Percentiles rank a stretch among this genome's conserved stretches.
Evolutionary conservation across 2,797 vertebrate genomes (phyloP).

Genomic region (Catostomus latipinnis): DNA sequence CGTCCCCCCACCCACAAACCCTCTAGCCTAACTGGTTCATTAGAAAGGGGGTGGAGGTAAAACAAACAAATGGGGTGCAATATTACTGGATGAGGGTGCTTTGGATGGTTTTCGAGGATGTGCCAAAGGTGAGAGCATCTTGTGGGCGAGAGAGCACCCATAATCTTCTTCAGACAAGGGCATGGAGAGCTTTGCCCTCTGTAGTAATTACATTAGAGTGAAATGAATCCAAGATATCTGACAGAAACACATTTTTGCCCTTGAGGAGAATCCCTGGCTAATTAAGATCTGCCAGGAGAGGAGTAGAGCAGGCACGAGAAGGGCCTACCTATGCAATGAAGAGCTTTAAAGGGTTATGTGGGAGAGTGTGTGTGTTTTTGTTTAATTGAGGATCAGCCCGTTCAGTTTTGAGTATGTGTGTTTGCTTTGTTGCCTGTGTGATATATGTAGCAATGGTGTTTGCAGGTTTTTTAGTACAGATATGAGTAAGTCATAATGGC

Average conservation of each 20-base stretch:
- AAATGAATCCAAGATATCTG: conserved; percentile 85
- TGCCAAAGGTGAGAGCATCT: conserved; percentile 84
- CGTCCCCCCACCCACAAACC: conserved; percentile 77
- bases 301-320: conserved; percentile 70
- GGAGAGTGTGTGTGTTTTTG: conserved; percentile 53
- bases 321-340: conserved; percentile 78
- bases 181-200: conserved; percentile 67
- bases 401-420: neutral
- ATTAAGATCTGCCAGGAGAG: conserved; percentile 84
- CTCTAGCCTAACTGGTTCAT: conserved; percentile 75
- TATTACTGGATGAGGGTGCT: conserved; percentile 63
- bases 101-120: conserved; percentile 74
- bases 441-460: neutral
- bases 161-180: conserved; percentile 83
- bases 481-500: neutral
- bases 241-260: conserved; percentile 88
- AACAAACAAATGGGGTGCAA: conserved; percentile 64
- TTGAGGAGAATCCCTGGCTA: conserved; percentile 82
- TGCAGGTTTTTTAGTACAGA: neutral
- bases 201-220: conserved; percentile 85
- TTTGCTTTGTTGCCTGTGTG: neutral
- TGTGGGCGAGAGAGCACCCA: conserved; percentile 79
- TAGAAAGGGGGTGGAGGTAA: conserved; percentile 53
- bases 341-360: conserved; percentile 69
- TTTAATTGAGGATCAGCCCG: conserved; percentile 28